phyloP scores from a whole-genome alignment of 2,113 vertebrate genomes.

The Maccullochella peelii region DNA sequence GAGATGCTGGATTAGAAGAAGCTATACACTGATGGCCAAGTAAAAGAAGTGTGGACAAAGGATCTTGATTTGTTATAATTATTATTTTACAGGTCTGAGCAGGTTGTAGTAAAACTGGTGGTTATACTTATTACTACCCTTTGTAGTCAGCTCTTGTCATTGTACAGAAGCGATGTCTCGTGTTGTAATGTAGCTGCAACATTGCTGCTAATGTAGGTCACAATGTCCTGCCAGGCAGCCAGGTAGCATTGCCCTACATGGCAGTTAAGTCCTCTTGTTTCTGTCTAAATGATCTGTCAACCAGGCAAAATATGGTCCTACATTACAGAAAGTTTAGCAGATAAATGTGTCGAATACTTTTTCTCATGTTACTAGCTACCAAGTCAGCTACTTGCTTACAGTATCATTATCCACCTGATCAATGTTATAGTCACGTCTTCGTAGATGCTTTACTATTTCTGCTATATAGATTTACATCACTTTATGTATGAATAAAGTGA shows the following conservation, averaged over 20 bases:
- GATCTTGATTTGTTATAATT: background rate
- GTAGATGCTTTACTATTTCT: background rate
- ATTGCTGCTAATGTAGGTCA: slow-evolving; percentile 45
- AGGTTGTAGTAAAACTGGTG: background rate
- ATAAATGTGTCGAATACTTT: background rate
- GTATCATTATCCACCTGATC: background rate
- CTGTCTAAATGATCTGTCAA: background rate
- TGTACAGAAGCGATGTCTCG: background rate
- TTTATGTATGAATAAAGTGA: background rate
- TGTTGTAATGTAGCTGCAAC: slow-evolving; percentile 12
- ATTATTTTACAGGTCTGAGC: background rate
- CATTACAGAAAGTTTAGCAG: background rate
- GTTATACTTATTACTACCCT: background rate
- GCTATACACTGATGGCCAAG: too few species aligned
- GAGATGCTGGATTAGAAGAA: too few species aligned
- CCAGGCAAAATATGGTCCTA: background rate
- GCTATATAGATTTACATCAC: background rate
- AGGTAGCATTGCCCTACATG: slow-evolving; percentile 20
- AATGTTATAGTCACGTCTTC: background rate
- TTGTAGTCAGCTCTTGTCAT: background rate
- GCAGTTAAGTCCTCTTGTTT: slow-evolving; percentile 1
- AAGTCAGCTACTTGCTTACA: background rate
- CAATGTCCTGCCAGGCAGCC: slow-evolving; percentile 38
- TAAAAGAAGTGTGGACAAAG: background rate
- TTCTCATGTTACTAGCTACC: background rate